Evolutionary conservation across 2,888 invertebrate genomes (phyloP), one percentile per base, ranked within the genome.

Genomic region (Trilocha varians): DNA sequence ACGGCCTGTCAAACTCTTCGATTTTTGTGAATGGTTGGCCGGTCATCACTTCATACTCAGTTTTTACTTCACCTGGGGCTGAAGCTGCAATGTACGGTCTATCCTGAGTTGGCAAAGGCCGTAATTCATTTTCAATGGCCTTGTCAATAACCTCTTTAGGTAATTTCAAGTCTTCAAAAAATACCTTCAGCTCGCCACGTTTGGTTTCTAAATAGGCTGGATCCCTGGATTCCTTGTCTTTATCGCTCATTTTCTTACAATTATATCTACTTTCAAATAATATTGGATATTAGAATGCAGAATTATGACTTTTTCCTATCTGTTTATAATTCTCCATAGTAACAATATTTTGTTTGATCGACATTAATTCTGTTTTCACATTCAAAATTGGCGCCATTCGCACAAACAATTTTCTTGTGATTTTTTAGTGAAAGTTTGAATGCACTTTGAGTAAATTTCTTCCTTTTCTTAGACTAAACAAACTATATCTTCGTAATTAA

Each of bases 21-120:
- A 83, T 50, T 40, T 69, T 50, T 5, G 79, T 79, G 48, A 85
- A 85, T 2, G 85, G 85, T 47, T 85, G 85, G 1, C 84, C 84
- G 33, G 76, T 68, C 84, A 85, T 80, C 4, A 85, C 78, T 50
- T 84, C 84, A 46, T 76, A 77, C 45, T 84, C 84, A 1, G 80
- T 68, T 51, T 71, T 76, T 1, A 76, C 52, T 47, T 68, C 64
- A 1, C 76, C 78, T 11, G 69, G 47, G 15, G 48, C 52, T 2
- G 77, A 76, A n/a, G 84, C 76, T 13, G 72, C 61, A 48, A 85
- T 84, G 36, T 84, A 84, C 13, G 78, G 72, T 34, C 53, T 54
- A 45, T 62, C 49, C 34, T 53, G 57, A 14, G 61, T 56, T 11
- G 49, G 64, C 16, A 74, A 38, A 3, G 74, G 77, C 42, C 57